Base-by-base conservation (phyloP, 2,797 vertebrate genomes). In the Rhynchonycteris naso region DNA sequence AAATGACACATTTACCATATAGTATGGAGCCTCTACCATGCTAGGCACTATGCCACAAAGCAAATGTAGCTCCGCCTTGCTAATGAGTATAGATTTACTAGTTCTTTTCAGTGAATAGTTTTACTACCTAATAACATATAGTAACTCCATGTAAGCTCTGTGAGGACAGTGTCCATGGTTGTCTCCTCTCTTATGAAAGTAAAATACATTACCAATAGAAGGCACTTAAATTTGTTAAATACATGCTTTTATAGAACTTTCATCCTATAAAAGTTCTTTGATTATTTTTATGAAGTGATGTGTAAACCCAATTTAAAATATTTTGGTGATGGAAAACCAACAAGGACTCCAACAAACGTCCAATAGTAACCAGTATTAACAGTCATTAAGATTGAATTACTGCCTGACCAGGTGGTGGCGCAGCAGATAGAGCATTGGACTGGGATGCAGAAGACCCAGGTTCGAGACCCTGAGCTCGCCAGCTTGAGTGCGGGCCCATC, bases 241-340 rank as follows among this genome's bases (percentile, higher is more conserved):
- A 59, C 0, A 75, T 63, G 30, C 12, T 94, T 79, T 47, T 22
- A 82, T 30, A 96, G 74, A 79, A 50, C 28, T 66, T 93, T 82
- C 58, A 88, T 66, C 76, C 26, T 61, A 75, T 50, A 91, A 91
- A n/a, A n/a, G n/a, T n/a, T n/a, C 38, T 74, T 88, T 78, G 21
- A 47, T 50, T 58, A 91, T 52, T 83, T 94, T 86, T 75, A 75
- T 81, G 15, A 92, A 18, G 24, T 79, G 52, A 89, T 54, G 9
- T 66, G 5, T 69, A 89, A 72, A 68, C 0, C 33, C 21, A 86
- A 58, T 82, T 90, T 35, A 35, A 58, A 93, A 93, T 43, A 91
- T 63, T 91, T 35, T 85, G 61, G 10, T 95, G 56, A 76, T 59
- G 80, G 28, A 30, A 81, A 97, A 78, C 78, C 50, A 68, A 95